These are phyloP conservation scores for Caenorhabditis imperialis DNA, from an alignment of 2,888 invertebrate species.

Conservation along the genomic window DNA sequence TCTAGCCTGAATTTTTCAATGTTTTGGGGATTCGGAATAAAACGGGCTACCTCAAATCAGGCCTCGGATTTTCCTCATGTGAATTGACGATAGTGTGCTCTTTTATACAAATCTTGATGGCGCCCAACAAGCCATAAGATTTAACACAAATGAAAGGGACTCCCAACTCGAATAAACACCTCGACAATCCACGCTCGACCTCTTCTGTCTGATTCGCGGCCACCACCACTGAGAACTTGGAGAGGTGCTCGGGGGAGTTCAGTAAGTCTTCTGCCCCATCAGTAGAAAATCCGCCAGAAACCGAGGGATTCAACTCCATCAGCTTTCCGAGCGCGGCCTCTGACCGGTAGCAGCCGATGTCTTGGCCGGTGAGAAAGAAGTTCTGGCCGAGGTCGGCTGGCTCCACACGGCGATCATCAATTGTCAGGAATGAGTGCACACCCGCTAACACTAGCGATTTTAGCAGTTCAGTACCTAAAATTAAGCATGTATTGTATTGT, in stretches of 20 bases:
- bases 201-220: slow-evolving; percentile 86
- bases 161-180: slow-evolving; percentile 60
- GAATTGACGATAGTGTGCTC: slow-evolving; percentile 86
- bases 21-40: background rate
- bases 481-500: too few relatives aligned
- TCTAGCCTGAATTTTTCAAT: slow-evolving; percentile 61
- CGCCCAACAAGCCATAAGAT: slow-evolving; percentile 91
- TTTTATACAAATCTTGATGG: slow-evolving; percentile 78
- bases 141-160: slow-evolving; percentile 72
- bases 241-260: slow-evolving; percentile 2
- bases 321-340: slow-evolving; percentile 66
- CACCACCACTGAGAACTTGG: slow-evolving; percentile 85
- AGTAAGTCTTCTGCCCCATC: slow-evolving; percentile 14
- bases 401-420: slow-evolving; percentile 78
- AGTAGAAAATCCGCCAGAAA: slow-evolving; percentile 55
- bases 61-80: slow-evolving; percentile 94
- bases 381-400: slow-evolving; percentile 82
- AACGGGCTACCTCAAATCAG: slow-evolving; percentile 83
- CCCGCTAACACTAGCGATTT: slow-evolving; percentile 96
- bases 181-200: slow-evolving; percentile 68
- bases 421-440: slow-evolving; percentile 78
- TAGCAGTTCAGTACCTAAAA: slow-evolving; percentile 86
- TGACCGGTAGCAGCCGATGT: slow-evolving; percentile 83
- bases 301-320: slow-evolving; percentile 73
- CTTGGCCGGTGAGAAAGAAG: slow-evolving; percentile 90